Evolutionary conservation across 2,888 invertebrate species (phyloP).

Genomic region (Dolichopus griseipennis): DNA sequence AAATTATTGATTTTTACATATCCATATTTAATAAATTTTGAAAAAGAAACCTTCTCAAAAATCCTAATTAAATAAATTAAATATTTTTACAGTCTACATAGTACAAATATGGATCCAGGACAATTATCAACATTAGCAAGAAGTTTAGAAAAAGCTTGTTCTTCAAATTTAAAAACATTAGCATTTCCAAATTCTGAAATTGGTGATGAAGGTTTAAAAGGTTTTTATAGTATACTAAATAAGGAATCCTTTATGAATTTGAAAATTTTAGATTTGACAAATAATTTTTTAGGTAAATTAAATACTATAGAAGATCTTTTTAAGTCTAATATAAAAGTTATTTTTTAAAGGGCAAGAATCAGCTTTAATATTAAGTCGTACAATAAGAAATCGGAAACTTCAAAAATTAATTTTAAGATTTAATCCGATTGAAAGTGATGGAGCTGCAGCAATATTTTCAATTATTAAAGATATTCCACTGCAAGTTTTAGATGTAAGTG

Average conservation of each 20-base stretch:
- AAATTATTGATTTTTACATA: too few relatives aligned
- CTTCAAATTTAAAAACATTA: constrained; percentile 31
- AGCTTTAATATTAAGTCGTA: constrained; percentile 34
- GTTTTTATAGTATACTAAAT: constrained; percentile 34
- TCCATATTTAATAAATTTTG: background rate
- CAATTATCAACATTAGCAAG: constrained; percentile 35
- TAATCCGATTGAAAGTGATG: constrained; percentile 42
- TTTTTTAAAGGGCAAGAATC: constrained; percentile 34
- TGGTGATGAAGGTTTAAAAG: constrained; percentile 37
- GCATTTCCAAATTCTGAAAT: constrained; percentile 35
- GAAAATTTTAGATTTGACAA: constrained; percentile 33
- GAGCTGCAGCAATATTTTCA: constrained; percentile 37
- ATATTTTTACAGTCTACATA: constrained; percentile 31
- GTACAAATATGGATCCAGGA: constrained; percentile 36
- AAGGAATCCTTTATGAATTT: constrained; percentile 36
- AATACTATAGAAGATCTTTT: background rate
- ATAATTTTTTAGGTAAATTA: constrained; percentile 32
- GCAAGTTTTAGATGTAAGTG: constrained; percentile 32
- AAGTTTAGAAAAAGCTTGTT: constrained; percentile 39
- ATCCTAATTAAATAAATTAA: constrained; percentile 11
- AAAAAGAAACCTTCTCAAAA: too few relatives aligned
- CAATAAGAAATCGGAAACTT: constrained; percentile 30
- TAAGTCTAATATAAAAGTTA: background rate
- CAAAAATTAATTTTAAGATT: constrained; percentile 33
- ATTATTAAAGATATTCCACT: constrained; percentile 31